phyloP scores from a whole-genome alignment of 2,797 vertebrate species.

The Lepus oiostolus region DNA sequence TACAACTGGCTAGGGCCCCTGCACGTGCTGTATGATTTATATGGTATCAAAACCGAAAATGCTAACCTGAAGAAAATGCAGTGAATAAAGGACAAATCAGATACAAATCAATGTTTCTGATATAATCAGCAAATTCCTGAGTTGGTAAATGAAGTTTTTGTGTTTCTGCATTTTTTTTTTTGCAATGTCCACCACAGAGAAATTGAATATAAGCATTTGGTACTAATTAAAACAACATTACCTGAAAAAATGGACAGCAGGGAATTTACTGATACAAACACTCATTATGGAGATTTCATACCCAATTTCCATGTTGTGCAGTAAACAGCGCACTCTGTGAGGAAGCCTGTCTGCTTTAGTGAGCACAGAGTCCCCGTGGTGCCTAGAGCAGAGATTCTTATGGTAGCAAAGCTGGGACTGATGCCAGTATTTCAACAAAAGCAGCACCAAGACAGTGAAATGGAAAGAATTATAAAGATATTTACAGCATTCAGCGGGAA shows the following conservation, averaged over 20 bases:
- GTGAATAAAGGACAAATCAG: conserved; percentile 3
- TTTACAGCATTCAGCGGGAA: background rate
- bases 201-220: conserved; percentile 63
- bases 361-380: background rate
- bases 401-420: background rate
- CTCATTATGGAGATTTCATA: conserved; percentile 26
- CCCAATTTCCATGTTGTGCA: background rate
- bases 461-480: background rate
- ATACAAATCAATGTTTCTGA: background rate
- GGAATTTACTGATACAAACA: conserved; percentile 33
- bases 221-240: conserved; percentile 75
- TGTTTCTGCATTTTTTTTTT: background rate
- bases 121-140: conserved; percentile 22
- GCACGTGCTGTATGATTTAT: background rate
- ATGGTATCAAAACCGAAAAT: background rate
- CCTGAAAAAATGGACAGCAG: conserved; percentile 64
- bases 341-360: background rate
- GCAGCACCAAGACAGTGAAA: background rate
- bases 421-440: background rate
- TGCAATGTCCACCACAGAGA: conserved; percentile 48
- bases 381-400: background rate
- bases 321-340: background rate
- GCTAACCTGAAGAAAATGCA: conserved; percentile 24
- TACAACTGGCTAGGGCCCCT: background rate
- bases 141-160: background rate